A percentile compares a stretch with the other conserved stretches of the same genome.
Conservation (phyloP, 1,140 invertebrate genomes). For the Brachionus sp. region DNA sequence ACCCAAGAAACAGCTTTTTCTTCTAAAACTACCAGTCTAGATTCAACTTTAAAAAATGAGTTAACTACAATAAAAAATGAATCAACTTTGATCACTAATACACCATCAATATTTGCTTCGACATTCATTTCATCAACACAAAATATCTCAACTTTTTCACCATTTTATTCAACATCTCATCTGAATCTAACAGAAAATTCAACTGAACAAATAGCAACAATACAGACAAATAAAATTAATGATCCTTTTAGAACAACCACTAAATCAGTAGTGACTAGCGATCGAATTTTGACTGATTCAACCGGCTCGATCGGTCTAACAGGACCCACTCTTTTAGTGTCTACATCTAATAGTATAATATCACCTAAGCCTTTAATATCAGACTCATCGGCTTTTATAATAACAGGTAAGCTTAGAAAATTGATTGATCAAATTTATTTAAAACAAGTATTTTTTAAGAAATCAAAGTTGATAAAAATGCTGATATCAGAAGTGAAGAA, state of each 20-base stretch:
- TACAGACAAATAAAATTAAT: neutral
- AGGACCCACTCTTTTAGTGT: neutral
- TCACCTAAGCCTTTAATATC: neutral
- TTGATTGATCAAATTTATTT: neutral
- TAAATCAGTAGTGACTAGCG: neutral
- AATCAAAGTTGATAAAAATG: slow-evolving; percentile 4
- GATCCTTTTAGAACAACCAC: neutral
- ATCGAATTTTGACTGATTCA: neutral
- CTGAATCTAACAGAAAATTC: neutral
- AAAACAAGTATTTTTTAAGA: neutral
- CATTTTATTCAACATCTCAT: neutral
- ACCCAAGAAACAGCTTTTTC: neutral
- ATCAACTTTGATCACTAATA: neutral
- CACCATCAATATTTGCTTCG: neutral
- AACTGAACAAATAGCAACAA: neutral
- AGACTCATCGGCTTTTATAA: neutral
- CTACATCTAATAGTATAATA: slow-evolving; percentile 1
- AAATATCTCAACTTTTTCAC: neutral
- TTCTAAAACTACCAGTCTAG: neutral
- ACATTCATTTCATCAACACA: neutral
- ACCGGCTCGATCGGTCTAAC: neutral
- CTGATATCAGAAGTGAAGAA: neutral
- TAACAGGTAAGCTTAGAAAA: neutral
- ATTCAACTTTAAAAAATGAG: neutral
- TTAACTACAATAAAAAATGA: neutral